Percentiles rank a stretch among this genome's conserved stretches.
Evolutionary conservation across 2,888 invertebrate genomes (phyloP).

Genomic region (Nymphalis urticae): DNA sequence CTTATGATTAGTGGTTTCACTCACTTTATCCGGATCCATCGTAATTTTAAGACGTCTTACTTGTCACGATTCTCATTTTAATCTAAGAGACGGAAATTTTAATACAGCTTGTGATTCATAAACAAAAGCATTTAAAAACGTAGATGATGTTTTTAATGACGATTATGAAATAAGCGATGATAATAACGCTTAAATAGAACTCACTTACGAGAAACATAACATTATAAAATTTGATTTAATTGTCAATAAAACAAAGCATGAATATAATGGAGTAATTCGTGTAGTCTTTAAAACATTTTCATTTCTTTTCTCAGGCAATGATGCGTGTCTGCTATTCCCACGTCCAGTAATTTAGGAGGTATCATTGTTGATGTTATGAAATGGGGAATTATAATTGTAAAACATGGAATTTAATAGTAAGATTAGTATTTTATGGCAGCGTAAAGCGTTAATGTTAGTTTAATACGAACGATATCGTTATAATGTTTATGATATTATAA

Average conservation of each 20-base stretch:
- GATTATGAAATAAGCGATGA: conserved; percentile 21
- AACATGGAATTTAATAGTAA: conserved; percentile 19
- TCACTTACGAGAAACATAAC: conserved; percentile 20
- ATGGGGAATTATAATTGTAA: conserved; percentile 33
- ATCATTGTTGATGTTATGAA: conserved; percentile 29
- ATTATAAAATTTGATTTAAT: conserved; percentile 36
- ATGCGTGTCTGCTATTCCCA: conserved; percentile 51
- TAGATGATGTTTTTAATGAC: conserved; percentile 29
- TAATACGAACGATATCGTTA: conserved; percentile 9
- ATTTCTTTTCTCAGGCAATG: conserved; percentile 53
- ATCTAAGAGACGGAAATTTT: conserved; percentile 28
- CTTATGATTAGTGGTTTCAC: conserved; percentile 35
- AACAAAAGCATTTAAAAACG: conserved; percentile 26
- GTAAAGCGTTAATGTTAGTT: conserved; percentile 4
- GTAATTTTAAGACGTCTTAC: conserved; percentile 32
- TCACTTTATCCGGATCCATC: conserved; percentile 30
- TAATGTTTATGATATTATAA: conserved; percentile 5
- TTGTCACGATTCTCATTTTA: conserved; percentile 36
- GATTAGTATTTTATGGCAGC: conserved; percentile 14
- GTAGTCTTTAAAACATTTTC: conserved; percentile 23
- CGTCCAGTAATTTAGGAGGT: conserved; percentile 35
- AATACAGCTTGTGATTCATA: conserved; percentile 27
- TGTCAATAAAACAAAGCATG: conserved; percentile 43
- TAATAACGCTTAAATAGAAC: conserved; percentile 18
- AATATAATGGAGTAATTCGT: conserved; percentile 36